Base-by-base conservation (phyloP, 2,888 invertebrate species). In the Lypha dubia region DNA sequence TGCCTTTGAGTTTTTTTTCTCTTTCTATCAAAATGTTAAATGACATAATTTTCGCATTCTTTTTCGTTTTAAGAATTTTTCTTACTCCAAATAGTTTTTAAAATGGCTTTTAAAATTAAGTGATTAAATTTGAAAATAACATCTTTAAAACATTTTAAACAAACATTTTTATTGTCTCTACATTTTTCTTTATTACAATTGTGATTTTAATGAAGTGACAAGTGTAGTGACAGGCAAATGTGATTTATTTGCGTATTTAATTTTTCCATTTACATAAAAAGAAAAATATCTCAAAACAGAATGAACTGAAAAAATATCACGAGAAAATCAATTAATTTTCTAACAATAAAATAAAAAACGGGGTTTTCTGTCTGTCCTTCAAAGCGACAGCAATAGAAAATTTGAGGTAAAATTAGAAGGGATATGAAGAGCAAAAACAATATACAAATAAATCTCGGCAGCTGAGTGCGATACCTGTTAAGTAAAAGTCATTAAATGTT, bases 191-290 rank as follows among this genome's bases (percentile, higher is more conserved):
- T 41, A 41, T 53, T 56, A 56, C 71, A 24, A 62, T 63, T 70
- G 28, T 56, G 62, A 35, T 17, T 49, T 41, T 28, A 58, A 67
- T 68, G 77, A 68, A 70, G 63, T 76, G 75, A 73, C 58, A 65
- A 58, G 63, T 75, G 32, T 62, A 70, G 63, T 75, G 63, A 70
- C 70, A 62, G 62, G 46, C 77, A 46, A 65, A 80, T 85, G 79
- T 84, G 85, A 85, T 84, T 85, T 84, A 81, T 80, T 85, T 86
- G 84, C 58, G 62, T 84, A 85, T 79, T 86, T 73, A 82, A 82
- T 73, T 77, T 46, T 62, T 76, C 68, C 24, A 75, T 51, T 28
- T 28, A 70, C 41, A 35, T n/a, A 60, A 60, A 49, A 60, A 32
- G 17, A 70, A 41, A 7, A n/a, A 15, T 20, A 68, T 17, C 7